Conservation (phyloP, 2,888 invertebrate species). For the Drosophila dives region DNA sequence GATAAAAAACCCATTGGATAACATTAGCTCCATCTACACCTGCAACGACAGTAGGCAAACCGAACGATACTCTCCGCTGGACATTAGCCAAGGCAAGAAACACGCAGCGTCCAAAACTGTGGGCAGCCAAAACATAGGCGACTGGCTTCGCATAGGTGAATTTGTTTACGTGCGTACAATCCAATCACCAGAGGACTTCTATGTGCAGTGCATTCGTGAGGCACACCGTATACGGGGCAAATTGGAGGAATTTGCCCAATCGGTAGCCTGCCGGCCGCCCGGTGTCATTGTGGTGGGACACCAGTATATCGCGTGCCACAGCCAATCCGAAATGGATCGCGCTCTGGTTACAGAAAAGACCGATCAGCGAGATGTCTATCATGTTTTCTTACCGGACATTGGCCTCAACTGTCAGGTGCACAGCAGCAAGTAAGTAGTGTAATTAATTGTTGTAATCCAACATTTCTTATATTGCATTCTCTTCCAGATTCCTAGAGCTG, state of each 20-base stretch:
- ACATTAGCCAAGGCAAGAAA: conserved; percentile 17
- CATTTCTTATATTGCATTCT: background rate
- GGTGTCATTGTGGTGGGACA: conserved; percentile 85
- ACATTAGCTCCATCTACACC: background rate
- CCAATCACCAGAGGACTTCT: conserved; percentile 88
- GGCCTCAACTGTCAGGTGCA: conserved; percentile 86
- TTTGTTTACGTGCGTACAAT: conserved; percentile 86
- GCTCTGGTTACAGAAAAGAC: conserved; percentile 78
- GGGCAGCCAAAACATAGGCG: background rate
- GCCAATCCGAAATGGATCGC: conserved; percentile 85
- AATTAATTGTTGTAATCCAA: background rate
- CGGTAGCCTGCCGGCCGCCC: conserved; percentile 30
- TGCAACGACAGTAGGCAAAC: too few relatives aligned
- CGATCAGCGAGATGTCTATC: conserved; percentile 82
- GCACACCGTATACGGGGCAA: conserved; percentile 42
- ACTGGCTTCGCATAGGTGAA: conserved; percentile 50
- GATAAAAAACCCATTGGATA: background rate
- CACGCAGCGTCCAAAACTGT: background rate
- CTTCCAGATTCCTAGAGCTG: conserved; percentile 85
- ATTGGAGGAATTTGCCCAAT: conserved; percentile 56
- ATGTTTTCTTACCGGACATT: conserved; percentile 88
- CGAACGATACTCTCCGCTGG: conserved; percentile 18
- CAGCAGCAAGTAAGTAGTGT: conserved; percentile 32
- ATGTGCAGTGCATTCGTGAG: conserved; percentile 81
- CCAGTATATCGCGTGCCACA: conserved; percentile 87